phyloP scores from a whole-genome alignment of 2,113 vertebrate genomes.

The Eulemur macaco region DNA sequence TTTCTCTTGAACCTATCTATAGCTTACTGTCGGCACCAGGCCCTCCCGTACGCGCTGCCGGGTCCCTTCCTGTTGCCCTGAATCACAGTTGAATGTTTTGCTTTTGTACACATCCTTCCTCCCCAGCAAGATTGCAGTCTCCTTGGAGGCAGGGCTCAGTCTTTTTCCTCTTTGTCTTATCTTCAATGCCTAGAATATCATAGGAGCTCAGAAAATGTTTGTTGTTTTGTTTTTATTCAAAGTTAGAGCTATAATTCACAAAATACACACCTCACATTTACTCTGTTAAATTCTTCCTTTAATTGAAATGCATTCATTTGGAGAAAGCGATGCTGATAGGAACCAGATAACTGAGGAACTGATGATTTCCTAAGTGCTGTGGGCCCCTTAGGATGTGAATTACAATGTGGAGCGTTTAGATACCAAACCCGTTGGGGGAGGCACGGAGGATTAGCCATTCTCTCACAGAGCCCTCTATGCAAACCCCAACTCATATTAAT shows the following conservation, averaged over 20 bases:
- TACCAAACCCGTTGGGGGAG: conserved; percentile 51
- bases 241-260: conserved; percentile 72
- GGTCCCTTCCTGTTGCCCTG: neutral
- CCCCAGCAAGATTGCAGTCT: neutral
- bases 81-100: accelerated
- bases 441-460: neutral
- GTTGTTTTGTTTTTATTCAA: conserved; percentile 69
- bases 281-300: conserved; percentile 69
- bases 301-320: conserved; percentile 77
- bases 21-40: neutral
- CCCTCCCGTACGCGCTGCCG: accelerated
- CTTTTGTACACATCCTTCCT: neutral
- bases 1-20: neutral
- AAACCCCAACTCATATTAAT: conserved; percentile 62
- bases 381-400: conserved; percentile 49
- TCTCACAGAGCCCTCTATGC: neutral
- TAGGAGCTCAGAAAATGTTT: conserved; percentile 62
- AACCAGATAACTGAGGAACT: conserved; percentile 51
- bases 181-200: conserved; percentile 20
- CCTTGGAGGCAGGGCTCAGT: neutral
- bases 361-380: conserved; percentile 11
- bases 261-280: conserved; percentile 68
- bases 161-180: conserved; percentile 47
- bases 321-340: conserved; percentile 63
- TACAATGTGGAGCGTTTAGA: conserved; percentile 63